These are phyloP conservation scores for Exaiptasia diaphana DNA, from an alignment of 64 coral and sea anemone species.

Conservation along the genomic window DNA sequence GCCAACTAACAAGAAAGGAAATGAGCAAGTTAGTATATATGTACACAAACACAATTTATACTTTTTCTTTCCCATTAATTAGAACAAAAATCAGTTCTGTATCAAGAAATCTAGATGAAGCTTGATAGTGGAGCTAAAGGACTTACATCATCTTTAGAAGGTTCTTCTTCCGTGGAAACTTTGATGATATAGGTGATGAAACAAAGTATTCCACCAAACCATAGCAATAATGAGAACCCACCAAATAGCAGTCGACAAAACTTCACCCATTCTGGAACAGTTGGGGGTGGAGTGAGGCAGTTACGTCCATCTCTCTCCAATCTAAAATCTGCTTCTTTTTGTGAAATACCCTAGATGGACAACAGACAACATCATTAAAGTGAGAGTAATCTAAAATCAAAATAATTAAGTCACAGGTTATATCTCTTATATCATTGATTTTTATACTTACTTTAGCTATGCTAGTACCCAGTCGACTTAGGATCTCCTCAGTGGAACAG, in stretches of 20 bases:
- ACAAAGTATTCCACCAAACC: slow-evolving; percentile 89
- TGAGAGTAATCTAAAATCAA: too few relatives aligned
- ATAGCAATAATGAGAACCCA: slow-evolving; percentile 86
- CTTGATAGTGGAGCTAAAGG: neutral
- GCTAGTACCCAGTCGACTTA: neutral
- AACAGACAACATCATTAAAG: too few relatives aligned
- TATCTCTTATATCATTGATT: neutral
- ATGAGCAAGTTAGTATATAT: neutral
- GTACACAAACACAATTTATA: neutral
- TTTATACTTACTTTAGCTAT: slow-evolving; percentile 15
- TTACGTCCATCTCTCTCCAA: slow-evolving; percentile 88
- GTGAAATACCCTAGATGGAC: slow-evolving; percentile 73
- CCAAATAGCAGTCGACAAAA: slow-evolving; percentile 90
- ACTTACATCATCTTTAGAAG: slow-evolving; percentile 85
- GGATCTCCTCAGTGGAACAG: neutral
- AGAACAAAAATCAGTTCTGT: neutral
- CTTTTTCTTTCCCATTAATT: too few relatives aligned
- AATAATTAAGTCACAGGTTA: too few relatives aligned
- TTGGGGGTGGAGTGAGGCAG: slow-evolving; percentile 79
- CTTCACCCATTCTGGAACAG: slow-evolving; percentile 96
- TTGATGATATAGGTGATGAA: slow-evolving; percentile 64
- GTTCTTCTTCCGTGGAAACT: slow-evolving; percentile 65
- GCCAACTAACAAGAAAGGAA: slow-evolving; percentile 62
- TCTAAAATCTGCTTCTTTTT: slow-evolving; percentile 59
- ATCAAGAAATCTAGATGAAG: neutral